Evolutionary conservation across 2,888 invertebrate species (phyloP).

Genomic region (Nebria brevicollis): DNA sequence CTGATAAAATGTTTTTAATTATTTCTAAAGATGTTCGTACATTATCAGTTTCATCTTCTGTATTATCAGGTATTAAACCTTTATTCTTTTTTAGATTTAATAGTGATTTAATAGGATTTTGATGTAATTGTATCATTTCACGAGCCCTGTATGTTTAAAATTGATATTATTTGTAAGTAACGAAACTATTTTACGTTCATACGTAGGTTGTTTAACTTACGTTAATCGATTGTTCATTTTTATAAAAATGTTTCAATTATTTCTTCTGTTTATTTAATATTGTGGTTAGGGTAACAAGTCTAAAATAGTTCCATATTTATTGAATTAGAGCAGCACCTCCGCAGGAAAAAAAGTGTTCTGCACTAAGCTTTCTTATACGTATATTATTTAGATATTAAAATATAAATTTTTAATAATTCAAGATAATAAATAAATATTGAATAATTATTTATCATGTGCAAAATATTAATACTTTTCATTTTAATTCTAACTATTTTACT

Average conservation of each 20-base stretch:
- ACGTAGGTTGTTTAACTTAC: not conserved
- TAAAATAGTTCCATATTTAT: not conserved
- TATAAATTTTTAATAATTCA: no score
- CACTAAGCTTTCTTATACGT: no score
- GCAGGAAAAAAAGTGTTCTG: not conserved
- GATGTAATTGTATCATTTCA: conserved; percentile 55
- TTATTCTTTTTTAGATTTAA: conserved; percentile 52
- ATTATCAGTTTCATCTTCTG: conserved; percentile 48
- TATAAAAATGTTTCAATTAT: not conserved
- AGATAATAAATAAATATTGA: no score
- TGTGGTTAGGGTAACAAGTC: not conserved
- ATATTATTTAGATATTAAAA: no score
- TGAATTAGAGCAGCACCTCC: not conserved
- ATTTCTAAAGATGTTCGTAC: conserved; percentile 51
- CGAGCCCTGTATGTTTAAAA: conserved; percentile 51
- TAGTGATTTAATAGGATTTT: conserved; percentile 55
- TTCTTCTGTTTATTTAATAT: not conserved
- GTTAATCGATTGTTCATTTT: conserved; percentile 16
- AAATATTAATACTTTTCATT: no score
- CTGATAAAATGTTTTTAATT: conserved; percentile 49
- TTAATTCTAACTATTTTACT: no score
- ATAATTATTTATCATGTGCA: no score
- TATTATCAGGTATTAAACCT: conserved; percentile 52
- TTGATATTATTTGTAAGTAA: not conserved
- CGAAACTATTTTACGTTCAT: not conserved